These are phyloP conservation scores for Hydra vulgaris DNA, from an alignment of 30 jellyfish, hydroid and myxozoan genomes.

Conservation along the genomic window DNA sequence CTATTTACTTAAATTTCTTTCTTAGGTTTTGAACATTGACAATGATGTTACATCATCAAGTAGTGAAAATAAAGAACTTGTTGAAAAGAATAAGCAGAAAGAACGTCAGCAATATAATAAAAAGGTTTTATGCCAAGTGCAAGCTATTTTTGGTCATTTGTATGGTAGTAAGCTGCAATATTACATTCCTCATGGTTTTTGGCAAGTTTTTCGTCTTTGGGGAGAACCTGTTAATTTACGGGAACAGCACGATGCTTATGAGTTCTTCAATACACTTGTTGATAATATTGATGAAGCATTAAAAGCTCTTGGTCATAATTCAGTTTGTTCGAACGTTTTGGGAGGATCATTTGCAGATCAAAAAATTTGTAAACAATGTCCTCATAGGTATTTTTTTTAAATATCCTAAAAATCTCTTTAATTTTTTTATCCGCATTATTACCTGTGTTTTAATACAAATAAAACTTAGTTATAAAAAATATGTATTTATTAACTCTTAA, in stretches of 20 bases:
- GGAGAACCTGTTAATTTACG: slow-evolving; percentile 94
- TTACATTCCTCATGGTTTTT: slow-evolving; percentile 81
- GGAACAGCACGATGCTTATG: slow-evolving; percentile 92
- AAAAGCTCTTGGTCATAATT: slow-evolving; percentile 49
- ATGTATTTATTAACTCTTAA: no score
- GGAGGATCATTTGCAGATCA: slow-evolving; percentile 97
- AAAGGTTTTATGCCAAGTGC: slow-evolving; percentile 68
- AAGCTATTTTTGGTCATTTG: slow-evolving; percentile 81
- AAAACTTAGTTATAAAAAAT: no score
- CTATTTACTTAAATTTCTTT: no score
- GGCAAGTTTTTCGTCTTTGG: slow-evolving; percentile 90
- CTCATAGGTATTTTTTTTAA: slow-evolving; percentile 78
- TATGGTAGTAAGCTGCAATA: slow-evolving; percentile 69
- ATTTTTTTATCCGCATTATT: no score
- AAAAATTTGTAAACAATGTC: slow-evolving; percentile 83
- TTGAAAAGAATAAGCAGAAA: slow-evolving; percentile 48
- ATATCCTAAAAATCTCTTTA: no score
- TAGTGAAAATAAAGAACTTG: slow-evolving; percentile 24
- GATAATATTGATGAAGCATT: slow-evolving; percentile 86
- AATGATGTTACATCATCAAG: slow-evolving; percentile 20
- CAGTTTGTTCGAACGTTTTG: slow-evolving; percentile 54
- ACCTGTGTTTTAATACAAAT: no score
- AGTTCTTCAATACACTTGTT: slow-evolving; percentile 77
- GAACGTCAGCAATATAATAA: slow-evolving; percentile 65
- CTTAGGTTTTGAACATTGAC: no score